Conservation (phyloP, 2,797 vertebrate species). For the Anguilla megastoma region DNA sequence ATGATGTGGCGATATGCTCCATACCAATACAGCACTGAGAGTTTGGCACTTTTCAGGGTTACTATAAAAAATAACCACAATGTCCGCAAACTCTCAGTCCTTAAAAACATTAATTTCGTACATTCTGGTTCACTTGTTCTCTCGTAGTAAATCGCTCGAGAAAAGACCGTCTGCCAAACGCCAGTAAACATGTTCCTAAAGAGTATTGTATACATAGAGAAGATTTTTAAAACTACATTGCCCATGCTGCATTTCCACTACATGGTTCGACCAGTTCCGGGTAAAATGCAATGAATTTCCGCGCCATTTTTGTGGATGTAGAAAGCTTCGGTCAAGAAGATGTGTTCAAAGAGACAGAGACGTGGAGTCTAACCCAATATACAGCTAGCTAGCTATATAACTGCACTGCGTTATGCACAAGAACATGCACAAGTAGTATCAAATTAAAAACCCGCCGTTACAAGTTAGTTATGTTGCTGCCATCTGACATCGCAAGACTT, state of each 20-base stretch:
- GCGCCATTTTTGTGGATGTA: slow-evolving; percentile 78
- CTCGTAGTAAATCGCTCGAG: no score
- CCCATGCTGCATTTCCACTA: slow-evolving; percentile 36
- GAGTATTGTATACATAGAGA: no score
- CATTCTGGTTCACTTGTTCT: no score
- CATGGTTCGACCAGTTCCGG: slow-evolving; percentile 54
- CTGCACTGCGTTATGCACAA: background rate
- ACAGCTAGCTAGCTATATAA: background rate
- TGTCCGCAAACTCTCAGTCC: no score
- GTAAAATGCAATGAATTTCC: slow-evolving; percentile 67
- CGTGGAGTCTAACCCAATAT: background rate
- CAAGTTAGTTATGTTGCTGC: slow-evolving; percentile 82
- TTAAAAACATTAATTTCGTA: no score
- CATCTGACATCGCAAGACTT: slow-evolving; percentile 92
- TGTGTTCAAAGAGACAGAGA: slow-evolving; percentile 38
- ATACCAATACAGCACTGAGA: no score
- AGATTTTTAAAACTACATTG: slow-evolving; percentile 53
- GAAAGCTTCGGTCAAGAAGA: background rate
- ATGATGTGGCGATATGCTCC: no score
- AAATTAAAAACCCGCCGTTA: slow-evolving; percentile 24
- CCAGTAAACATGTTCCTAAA: background rate
- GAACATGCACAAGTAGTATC: slow-evolving; percentile 27
- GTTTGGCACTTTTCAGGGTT: no score
- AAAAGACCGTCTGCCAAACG: no score
- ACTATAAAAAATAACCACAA: no score